Conservation (phyloP, 2,113 vertebrate genomes). For the Oplegnathus fasciatus region DNA sequence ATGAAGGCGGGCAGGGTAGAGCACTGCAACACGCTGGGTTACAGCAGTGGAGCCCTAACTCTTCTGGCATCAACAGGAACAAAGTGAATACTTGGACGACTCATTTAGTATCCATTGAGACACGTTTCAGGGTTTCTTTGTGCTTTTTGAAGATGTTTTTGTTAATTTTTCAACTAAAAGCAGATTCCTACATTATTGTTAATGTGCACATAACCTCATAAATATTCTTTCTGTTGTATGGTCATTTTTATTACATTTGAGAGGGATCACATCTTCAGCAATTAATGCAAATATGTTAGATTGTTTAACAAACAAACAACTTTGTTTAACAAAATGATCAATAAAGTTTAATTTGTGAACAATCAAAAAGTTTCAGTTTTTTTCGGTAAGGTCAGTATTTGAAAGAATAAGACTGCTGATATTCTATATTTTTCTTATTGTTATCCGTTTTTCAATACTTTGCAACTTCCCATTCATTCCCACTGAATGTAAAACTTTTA, state of each 20-base stretch:
- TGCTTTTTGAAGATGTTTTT: neutral
- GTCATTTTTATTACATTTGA: neutral
- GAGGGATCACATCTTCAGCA: neutral
- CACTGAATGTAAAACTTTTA: too few species aligned
- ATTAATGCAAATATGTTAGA: neutral
- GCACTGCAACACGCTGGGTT: constrained; percentile 73
- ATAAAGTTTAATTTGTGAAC: constrained; percentile 17
- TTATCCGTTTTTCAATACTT: too few species aligned
- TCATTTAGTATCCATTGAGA: neutral
- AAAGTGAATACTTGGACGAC: constrained; percentile 1
- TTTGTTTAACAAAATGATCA: neutral
- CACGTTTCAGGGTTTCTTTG: neutral
- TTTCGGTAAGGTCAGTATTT: neutral
- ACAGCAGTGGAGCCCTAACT: constrained; percentile 74
- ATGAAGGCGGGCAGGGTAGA: constrained; percentile 60
- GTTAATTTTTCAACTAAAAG: neutral
- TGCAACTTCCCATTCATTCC: too few species aligned
- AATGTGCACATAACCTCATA: neutral
- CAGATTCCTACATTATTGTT: neutral
- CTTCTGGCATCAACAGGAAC: constrained; percentile 59
- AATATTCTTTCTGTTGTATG: neutral
- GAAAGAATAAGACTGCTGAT: neutral
- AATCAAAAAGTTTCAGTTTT: neutral
- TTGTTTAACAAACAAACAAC: too few species aligned
- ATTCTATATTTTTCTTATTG: neutral